These are phyloP conservation scores for Dendrophyllia cribrosa DNA, from an alignment of 64 coral and sea anemone species.

Conservation along the genomic window DNA sequence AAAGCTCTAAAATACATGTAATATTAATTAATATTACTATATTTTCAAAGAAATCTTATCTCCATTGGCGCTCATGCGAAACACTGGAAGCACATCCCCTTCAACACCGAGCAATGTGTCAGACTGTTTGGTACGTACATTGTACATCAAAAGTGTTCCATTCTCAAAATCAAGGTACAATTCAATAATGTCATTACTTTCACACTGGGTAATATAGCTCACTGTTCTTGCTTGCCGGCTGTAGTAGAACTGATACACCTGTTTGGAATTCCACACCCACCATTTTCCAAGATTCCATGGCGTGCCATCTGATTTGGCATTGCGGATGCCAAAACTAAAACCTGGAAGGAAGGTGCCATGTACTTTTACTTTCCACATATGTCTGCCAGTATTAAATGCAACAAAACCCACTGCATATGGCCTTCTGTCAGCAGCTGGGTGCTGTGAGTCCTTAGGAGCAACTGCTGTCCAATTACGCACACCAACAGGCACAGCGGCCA, in stretches of 20 bases:
- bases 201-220: not conserved
- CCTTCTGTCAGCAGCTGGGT: not conserved
- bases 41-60: not conserved
- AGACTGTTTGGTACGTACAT: not conserved
- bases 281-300: not conserved
- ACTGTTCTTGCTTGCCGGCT: too few species aligned
- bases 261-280: conserved; percentile 13
- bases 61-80: not conserved
- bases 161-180: not conserved
- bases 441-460: not conserved
- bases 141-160: not conserved
- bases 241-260: not conserved
- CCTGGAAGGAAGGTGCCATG: not conserved
- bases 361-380: not conserved
- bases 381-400: not conserved
- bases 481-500: too few species aligned
- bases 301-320: not conserved
- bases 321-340: not conserved
- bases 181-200: not conserved
- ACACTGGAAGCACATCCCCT: not conserved
- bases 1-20: too few species aligned
- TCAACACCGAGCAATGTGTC: not conserved
- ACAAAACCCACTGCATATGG: not conserved
- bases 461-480: too few species aligned
- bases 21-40: too few species aligned